phyloP scores from a whole-genome alignment of 2,113 vertebrate species.

The Rhadina sibilatrix region DNA sequence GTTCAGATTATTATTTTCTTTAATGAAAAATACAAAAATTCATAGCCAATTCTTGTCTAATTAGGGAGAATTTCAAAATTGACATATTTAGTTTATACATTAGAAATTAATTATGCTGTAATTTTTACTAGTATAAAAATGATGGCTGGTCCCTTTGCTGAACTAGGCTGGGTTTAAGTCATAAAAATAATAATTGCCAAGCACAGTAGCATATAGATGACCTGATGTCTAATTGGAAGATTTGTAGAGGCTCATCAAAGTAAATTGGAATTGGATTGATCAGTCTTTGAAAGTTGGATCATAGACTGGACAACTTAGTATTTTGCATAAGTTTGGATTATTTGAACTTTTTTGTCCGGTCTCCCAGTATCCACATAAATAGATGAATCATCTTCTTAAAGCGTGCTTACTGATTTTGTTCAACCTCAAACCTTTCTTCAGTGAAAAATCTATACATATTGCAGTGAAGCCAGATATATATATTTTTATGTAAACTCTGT shows the following conservation, averaged over 20 bases:
- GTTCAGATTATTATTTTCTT: background rate
- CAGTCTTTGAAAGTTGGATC: background rate
- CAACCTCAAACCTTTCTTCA: slow-evolving; percentile 6
- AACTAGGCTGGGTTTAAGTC: background rate
- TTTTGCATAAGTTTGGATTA: slow-evolving; percentile 20
- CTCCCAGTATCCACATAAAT: background rate
- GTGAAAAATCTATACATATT: slow-evolving; percentile 32
- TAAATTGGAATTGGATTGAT: slow-evolving; percentile 14
- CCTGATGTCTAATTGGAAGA: background rate
- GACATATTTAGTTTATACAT: background rate
- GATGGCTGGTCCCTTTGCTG: background rate
- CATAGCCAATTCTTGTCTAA: background rate
- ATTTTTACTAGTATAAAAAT: background rate
- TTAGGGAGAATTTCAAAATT: background rate
- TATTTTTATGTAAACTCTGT: slow-evolving; percentile 29
- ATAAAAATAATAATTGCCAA: background rate
- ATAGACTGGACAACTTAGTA: background rate
- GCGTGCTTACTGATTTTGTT: background rate
- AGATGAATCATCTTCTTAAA: background rate
- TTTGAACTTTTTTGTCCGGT: slow-evolving; percentile 3
- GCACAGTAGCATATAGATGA: background rate
- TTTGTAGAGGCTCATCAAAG: background rate
- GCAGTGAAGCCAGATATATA: slow-evolving; percentile 25
- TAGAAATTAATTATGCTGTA: background rate
- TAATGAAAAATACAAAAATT: background rate